Evolutionary conservation across 2,113 vertebrate species (phyloP).

Genomic region (Todiramphus chloris): DNA sequence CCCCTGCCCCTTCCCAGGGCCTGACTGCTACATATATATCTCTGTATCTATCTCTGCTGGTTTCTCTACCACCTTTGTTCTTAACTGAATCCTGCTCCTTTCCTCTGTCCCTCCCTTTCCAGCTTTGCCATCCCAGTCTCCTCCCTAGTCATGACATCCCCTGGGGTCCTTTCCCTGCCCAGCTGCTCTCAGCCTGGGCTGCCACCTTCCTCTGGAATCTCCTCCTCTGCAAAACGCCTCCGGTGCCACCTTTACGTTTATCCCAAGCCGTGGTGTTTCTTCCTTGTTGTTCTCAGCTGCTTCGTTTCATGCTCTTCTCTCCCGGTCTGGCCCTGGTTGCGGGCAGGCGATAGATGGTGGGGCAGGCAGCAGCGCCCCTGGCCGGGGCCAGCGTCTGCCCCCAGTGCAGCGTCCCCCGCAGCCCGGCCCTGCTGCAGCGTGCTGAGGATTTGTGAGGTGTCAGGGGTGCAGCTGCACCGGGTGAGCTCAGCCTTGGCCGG

Average conservation of each 20-base stretch:
- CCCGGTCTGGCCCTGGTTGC: neutral
- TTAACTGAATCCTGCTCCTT: neutral
- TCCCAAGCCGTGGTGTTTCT: neutral
- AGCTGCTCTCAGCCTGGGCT: neutral
- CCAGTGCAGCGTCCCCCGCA: rapidly evolving
- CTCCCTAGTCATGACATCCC: neutral
- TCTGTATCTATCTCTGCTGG: neutral
- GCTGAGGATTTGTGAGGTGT: neutral
- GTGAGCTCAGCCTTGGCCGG: slow-evolving; percentile 15
- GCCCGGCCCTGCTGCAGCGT: rapidly evolving
- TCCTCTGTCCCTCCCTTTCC: neutral
- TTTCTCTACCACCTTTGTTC: neutral
- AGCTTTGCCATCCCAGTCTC: neutral
- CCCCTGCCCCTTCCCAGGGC: neutral
- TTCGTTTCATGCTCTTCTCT: neutral
- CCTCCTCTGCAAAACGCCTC: neutral
- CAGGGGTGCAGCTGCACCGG: neutral
- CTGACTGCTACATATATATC: neutral
- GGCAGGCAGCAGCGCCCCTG: neutral
- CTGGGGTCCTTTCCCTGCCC: neutral
- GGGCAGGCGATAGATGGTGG: neutral
- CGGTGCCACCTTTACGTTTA: rapidly evolving
- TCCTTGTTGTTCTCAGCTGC: neutral
- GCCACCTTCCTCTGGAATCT: neutral
- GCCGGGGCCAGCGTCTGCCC: neutral